Percentiles rank a stretch among this genome's conserved stretches.
Evolutionary conservation across 2,797 vertebrate genomes (phyloP).

Genomic region (Alauda arvensis): DNA sequence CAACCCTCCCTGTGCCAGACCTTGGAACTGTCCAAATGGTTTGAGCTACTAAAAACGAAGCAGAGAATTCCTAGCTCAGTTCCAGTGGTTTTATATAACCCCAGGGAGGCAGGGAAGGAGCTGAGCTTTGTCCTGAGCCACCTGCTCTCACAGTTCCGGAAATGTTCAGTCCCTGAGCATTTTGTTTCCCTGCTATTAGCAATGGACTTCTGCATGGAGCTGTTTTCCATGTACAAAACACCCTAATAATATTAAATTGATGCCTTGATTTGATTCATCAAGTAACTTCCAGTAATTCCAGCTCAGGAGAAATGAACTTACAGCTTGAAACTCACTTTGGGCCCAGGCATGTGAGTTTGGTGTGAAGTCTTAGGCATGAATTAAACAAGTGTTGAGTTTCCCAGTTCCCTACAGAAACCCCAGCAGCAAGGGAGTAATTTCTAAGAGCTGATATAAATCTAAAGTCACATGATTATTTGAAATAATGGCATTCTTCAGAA

Average conservation of each 20-base stretch:
- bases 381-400: background rate
- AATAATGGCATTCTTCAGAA: background rate
- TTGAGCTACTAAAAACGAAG: background rate
- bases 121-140: background rate
- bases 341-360: background rate
- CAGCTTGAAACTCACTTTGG: background rate
- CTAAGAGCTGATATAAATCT: background rate
- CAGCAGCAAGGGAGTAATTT: background rate
- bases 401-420: background rate
- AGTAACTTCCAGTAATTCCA: background rate
- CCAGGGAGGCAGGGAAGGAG: background rate
- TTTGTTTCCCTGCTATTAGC: background rate
- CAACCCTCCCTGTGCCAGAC: background rate
- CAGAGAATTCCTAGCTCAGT: background rate
- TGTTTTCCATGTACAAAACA: background rate
- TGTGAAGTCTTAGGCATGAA: background rate
- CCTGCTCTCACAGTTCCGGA: background rate
- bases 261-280: background rate
- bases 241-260: background rate
- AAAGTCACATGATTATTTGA: background rate
- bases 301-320: background rate
- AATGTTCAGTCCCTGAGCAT: background rate
- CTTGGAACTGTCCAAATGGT: background rate
- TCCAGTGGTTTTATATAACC: background rate
- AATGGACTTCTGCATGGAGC: background rate